phyloP scores from a whole-genome alignment of 1,140 invertebrate species.

The Elymnias hypermnestra region DNA sequence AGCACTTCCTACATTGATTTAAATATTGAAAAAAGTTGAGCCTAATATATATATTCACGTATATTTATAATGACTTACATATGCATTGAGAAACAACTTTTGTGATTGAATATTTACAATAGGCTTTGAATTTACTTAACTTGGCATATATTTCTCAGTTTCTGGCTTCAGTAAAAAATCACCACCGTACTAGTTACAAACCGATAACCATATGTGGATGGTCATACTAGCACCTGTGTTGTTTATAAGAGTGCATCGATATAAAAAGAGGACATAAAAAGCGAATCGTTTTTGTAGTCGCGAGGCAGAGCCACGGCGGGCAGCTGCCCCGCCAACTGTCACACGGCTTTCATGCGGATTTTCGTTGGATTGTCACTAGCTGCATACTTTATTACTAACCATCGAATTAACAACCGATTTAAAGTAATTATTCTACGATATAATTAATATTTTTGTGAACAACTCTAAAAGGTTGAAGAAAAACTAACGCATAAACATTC shows the following conservation, averaged over 20 bases:
- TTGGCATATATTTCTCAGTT: no score
- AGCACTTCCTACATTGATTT: no score
- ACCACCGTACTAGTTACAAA: slow-evolving; percentile 38
- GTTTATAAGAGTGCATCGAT: slow-evolving; percentile 70
- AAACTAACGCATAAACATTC: no score
- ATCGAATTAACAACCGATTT: slow-evolving; percentile 36
- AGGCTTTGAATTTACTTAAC: no score
- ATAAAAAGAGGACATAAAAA: slow-evolving; percentile 70
- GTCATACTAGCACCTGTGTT: slow-evolving; percentile 71
- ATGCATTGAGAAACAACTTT: no score
- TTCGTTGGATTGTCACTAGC: slow-evolving; percentile 50
- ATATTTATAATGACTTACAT: no score
- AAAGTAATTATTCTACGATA: no score
- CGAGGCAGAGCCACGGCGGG: slow-evolving; percentile 57
- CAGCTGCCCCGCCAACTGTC: slow-evolving; percentile 71
- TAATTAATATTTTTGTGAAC: no score
- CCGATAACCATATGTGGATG: slow-evolving; percentile 68
- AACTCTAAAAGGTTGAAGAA: no score
- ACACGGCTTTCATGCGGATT: slow-evolving; percentile 62
- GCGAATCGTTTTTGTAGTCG: slow-evolving; percentile 66
- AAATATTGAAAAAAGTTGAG: no score
- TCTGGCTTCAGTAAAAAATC: slow-evolving; percentile 42
- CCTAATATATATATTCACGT: no score
- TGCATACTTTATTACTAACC: slow-evolving; percentile 45
- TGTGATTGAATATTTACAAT: no score